Evolutionary conservation across 2,797 vertebrate genomes (phyloP).

Genomic region (Pipistrellus pipistrellus): DNA sequence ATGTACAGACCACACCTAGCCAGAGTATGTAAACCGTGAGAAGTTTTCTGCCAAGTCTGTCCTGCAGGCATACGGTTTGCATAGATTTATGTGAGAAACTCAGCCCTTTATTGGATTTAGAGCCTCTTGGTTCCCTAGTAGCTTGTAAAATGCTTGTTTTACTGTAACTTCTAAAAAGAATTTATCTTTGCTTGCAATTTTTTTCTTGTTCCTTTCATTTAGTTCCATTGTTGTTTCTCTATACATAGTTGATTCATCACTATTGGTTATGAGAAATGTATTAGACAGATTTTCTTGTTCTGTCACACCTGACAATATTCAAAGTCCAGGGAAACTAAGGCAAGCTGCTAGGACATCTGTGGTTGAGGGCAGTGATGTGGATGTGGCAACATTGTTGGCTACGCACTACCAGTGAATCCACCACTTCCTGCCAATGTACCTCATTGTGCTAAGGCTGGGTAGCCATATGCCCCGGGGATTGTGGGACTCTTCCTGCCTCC

Average conservation of each 20-base stretch:
- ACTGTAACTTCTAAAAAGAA: constrained; percentile 81
- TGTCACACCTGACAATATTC: background rate
- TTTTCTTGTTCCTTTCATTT: constrained; percentile 85
- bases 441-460: background rate
- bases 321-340: background rate
- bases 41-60: constrained; percentile 2
- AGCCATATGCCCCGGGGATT: background rate
- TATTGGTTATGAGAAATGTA: constrained; percentile 80
- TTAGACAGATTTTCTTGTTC: constrained; percentile 69
- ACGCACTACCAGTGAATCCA: background rate
- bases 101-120: constrained; percentile 51
- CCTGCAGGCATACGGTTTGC: background rate
- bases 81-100: constrained; percentile 63
- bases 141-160: constrained; percentile 76
- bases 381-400: background rate
- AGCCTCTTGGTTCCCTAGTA: background rate
- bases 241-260: constrained; percentile 83
- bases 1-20: constrained; percentile 23
- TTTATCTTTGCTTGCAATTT: constrained; percentile 82
- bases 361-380: background rate
- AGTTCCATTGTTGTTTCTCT: constrained; percentile 84
- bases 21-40: background rate
- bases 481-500: background rate
- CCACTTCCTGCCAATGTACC: background rate
- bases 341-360: background rate